Evolutionary conservation across 2,113 vertebrate species (phyloP).

Genomic region (Sakesphorus luctuosus): DNA sequence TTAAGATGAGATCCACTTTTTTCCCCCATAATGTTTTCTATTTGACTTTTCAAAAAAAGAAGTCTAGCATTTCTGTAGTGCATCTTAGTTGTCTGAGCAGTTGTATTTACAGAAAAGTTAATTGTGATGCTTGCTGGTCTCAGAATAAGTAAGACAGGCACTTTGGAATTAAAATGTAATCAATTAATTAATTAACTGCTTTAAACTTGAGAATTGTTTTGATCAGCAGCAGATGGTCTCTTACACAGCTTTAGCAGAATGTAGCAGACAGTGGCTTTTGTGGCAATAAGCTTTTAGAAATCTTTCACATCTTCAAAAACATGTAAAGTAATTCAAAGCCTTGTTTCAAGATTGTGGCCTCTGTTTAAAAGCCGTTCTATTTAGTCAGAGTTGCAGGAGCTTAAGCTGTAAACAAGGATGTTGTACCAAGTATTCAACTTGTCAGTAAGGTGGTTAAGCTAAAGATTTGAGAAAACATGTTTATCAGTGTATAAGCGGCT

Average conservation of each 20-base stretch:
- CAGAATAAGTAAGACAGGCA: neutral
- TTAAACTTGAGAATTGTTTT: constrained; percentile 6
- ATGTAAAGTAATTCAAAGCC: neutral
- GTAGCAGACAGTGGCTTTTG: neutral
- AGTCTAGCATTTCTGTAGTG: neutral
- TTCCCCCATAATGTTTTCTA: neutral
- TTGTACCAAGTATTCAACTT: neutral
- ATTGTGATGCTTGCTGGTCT: neutral
- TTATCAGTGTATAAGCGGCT: neutral
- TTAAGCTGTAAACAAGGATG: neutral
- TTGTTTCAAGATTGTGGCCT: neutral
- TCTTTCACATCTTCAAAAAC: neutral
- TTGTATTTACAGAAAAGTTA: neutral
- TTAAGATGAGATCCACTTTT: neutral
- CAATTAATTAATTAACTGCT: constrained; percentile 13
- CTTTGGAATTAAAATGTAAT: neutral
- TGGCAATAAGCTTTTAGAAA: neutral
- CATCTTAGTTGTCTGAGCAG: neutral
- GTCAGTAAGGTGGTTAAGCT: neutral
- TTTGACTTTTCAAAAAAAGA: neutral
- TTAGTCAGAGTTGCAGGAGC: neutral
- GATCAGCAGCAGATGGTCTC: neutral
- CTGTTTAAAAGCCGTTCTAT: neutral
- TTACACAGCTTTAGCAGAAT: neutral
- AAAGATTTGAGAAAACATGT: neutral